Conservation (phyloP, 2,888 invertebrate species). For the Biston betularia region DNA sequence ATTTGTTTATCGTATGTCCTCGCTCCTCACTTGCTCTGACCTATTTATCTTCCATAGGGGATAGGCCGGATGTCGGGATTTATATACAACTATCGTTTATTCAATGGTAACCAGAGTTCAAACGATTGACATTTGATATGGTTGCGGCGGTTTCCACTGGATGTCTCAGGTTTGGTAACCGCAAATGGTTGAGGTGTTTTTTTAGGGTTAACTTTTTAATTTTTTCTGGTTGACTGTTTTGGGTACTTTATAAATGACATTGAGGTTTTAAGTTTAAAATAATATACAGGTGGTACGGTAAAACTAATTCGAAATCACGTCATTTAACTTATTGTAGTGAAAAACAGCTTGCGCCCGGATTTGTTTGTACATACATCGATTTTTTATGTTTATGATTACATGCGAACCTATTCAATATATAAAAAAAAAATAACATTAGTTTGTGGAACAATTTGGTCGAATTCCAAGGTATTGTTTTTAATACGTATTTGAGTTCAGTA, state of each 20-base stretch:
- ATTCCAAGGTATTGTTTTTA: no score
- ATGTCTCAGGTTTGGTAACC: background rate
- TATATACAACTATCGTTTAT: background rate
- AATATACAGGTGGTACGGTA: no score
- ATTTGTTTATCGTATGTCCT: slow-evolving; percentile 5
- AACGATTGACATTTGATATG: slow-evolving; percentile 26
- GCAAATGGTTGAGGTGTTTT: background rate
- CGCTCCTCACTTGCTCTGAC: slow-evolving; percentile 11
- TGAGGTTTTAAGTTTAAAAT: no score
- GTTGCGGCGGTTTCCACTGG: slow-evolving; percentile 12
- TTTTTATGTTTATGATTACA: no score
- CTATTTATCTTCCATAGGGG: slow-evolving; percentile 11
- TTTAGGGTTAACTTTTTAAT: slow-evolving; percentile 1
- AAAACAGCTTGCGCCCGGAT: no score
- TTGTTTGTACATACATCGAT: no score
- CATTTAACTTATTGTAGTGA: no score
- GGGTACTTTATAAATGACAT: background rate
- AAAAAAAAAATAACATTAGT: no score
- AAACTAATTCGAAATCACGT: no score
- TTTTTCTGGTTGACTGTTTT: background rate
- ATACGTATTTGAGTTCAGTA: no score
- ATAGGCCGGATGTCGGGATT: slow-evolving; percentile 21
- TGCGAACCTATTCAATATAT: no score
- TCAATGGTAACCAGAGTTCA: slow-evolving; percentile 6
- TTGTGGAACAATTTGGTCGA: no score